Percentiles rank a stretch among this genome's conserved stretches.
Conservation (phyloP, 2,888 invertebrate species). For the Myopa testacea region DNA sequence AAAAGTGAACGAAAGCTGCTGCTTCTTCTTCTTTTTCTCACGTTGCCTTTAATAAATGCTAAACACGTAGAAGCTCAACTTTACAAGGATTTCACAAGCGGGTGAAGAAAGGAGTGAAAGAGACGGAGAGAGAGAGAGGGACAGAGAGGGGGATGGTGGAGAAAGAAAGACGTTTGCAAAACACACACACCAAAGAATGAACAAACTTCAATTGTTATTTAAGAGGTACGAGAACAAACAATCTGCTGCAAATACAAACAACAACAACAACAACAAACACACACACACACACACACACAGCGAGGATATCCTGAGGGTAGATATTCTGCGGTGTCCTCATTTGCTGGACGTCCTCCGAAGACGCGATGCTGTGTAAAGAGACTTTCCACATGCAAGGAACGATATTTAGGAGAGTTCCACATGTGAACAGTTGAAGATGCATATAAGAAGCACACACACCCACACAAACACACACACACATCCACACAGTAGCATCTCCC, state of each 20-base stretch:
- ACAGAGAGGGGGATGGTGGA: slow-evolving; percentile 47
- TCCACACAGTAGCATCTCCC: neutral
- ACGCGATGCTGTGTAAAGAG: neutral
- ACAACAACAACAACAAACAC: slow-evolving; percentile 5
- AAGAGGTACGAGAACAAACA: slow-evolving; percentile 24
- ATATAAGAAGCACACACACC: neutral
- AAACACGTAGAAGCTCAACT: no score
- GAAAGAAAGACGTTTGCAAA: no score
- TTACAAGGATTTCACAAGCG: no score
- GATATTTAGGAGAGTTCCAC: neutral
- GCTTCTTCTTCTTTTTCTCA: no score
- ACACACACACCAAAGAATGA: slow-evolving; percentile 45
- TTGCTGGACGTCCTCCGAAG: neutral
- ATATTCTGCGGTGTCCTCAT: no score
- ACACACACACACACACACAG: neutral
- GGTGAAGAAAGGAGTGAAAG: no score
- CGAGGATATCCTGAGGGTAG: neutral
- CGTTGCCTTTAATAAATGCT: no score
- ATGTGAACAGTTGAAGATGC: neutral
- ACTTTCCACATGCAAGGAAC: neutral
- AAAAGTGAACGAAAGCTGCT: no score
- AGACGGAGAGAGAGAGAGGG: slow-evolving; percentile 48
- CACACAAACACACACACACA: slow-evolving; percentile 9
- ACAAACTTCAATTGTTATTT: neutral
- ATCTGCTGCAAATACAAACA: slow-evolving; percentile 17